Conservation (phyloP, 92 coral and sea anemone species). For the Siderastrea siderea region DNA sequence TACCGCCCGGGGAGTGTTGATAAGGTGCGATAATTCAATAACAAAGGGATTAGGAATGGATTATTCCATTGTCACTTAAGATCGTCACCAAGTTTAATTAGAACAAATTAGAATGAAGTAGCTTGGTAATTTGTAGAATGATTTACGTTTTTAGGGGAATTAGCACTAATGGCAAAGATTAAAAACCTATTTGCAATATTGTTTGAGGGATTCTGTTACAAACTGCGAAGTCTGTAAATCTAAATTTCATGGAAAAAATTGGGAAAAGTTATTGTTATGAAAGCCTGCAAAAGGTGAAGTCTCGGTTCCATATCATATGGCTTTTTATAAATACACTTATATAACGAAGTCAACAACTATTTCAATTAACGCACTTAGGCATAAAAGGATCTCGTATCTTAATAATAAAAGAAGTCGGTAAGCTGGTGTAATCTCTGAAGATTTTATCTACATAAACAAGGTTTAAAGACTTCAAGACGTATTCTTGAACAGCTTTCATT, state of each 20-base stretch:
- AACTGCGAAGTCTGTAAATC: neutral
- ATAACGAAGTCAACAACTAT: slow-evolving; percentile 3
- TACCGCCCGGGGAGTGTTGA: slow-evolving; percentile 1
- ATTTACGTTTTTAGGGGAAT: neutral
- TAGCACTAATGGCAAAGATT: slow-evolving; percentile 1
- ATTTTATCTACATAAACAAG: neutral
- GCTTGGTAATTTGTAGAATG: neutral
- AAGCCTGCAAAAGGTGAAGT: neutral
- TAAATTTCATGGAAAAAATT: neutral
- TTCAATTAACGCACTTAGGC: neutral
- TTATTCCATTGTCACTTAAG: slow-evolving; percentile 20
- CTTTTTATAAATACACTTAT: slow-evolving; percentile 8
- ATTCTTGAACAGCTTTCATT: neutral
- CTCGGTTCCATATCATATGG: neutral
- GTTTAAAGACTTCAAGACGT: neutral
- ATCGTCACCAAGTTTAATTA: slow-evolving; percentile 34
- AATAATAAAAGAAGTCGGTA: neutral
- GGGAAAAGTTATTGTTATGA: neutral
- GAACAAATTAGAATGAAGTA: neutral
- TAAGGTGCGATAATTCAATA: slow-evolving; percentile 16
- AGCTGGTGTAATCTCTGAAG: neutral
- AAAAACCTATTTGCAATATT: slow-evolving; percentile 6
- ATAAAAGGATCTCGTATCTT: neutral
- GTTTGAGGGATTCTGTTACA: neutral
- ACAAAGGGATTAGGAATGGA: slow-evolving; percentile 31